phyloP scores from a whole-genome alignment of 23 tunicate species.

The Halocynthia aurantium region DNA sequence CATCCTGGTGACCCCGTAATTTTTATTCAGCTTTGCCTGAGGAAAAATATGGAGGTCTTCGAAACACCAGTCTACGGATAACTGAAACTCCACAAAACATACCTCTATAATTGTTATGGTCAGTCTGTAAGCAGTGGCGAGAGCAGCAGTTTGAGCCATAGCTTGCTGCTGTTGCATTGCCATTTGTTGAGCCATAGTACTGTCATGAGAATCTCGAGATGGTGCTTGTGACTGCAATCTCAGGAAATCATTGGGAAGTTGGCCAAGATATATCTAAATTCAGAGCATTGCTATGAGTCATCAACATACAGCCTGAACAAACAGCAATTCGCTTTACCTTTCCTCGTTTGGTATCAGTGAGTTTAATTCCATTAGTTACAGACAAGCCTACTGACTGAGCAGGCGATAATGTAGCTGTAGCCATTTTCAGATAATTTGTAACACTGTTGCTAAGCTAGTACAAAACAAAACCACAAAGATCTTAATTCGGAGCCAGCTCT shows the following conservation, averaged over 20 bases:
- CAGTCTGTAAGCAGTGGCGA: slow-evolving; percentile 34
- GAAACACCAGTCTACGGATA: too few relatives aligned
- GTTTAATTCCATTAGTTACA: not conserved
- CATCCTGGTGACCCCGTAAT: slow-evolving; percentile 78
- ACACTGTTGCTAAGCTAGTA: not conserved
- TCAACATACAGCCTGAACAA: too few relatives aligned
- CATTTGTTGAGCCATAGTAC: slow-evolving; percentile 37
- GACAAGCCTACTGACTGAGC: not conserved
- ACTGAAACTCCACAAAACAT: not conserved
- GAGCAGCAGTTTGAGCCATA: slow-evolving; percentile 22
- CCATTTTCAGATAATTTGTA: not conserved
- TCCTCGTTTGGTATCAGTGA: slow-evolving; percentile 16
- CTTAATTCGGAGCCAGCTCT: too few relatives aligned
- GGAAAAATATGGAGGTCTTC: not conserved
- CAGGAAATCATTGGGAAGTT: slow-evolving; percentile 69
- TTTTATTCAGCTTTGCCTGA: slow-evolving; percentile 68
- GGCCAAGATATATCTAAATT: slow-evolving; percentile 62
- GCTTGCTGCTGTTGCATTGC: slow-evolving; percentile 62
- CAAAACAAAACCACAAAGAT: too few relatives aligned
- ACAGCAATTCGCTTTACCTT: not conserved
- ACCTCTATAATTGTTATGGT: slow-evolving; percentile 62
- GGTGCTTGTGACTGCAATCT: slow-evolving; percentile 18
- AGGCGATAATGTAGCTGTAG: slow-evolving; percentile 8
- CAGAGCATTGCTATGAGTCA: too few relatives aligned
- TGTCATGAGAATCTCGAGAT: slow-evolving; percentile 5